Base-by-base conservation (phyloP, 2,797 vertebrate species). In the Xenops minutus region DNA sequence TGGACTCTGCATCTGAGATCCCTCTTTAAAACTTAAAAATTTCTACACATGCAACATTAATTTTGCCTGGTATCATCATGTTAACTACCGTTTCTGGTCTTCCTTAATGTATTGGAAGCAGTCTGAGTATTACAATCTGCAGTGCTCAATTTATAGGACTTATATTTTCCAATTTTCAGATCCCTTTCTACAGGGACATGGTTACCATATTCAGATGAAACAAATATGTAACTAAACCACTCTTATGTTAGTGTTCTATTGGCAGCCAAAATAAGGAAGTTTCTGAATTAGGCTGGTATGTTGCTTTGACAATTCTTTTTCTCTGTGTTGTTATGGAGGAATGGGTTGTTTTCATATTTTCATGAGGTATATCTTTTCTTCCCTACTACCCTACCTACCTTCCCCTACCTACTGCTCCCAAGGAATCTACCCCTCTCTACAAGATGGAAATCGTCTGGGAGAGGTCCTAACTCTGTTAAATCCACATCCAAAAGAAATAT, bases 1-100 rank as follows among this genome's bases (percentile, higher is more conserved):
- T 62, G 14, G n/a, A 21, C 5, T 66, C 6, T 0, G 0, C 7
- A 64, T 82, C n/a, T 71, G 41, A 75, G 6, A 6, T n/a, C 46
- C 8, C 3, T 55, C 21, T 82, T 67, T 58, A 79, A 81, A 85
- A 68, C 17, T 12, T 43, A 43, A 41, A 55, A 20, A 7, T 32
- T 89, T 89, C 68, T 67, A 12, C 14, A 39, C 4, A 41, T 29
- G 14, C 9, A 82, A 37, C 12, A 19, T 63, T 48, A 30, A 27
- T 86, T 89, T 87, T 32, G 1, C 14, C 26, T 21, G 1, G 2
- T 67, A 5, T 6, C 55, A 5, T 59, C 14, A 41, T 19, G 16
- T 23, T 74, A 54, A 20, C 20, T 62, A 63, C 20, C 56, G 4
- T 58, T 83, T 37, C 12, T 71, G 23, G 7, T 61, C 24, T 77